Evolutionary conservation across 1,140 invertebrate species (phyloP), one percentile per base, ranked within the genome.

Genomic region (Goniozus legneri): DNA sequence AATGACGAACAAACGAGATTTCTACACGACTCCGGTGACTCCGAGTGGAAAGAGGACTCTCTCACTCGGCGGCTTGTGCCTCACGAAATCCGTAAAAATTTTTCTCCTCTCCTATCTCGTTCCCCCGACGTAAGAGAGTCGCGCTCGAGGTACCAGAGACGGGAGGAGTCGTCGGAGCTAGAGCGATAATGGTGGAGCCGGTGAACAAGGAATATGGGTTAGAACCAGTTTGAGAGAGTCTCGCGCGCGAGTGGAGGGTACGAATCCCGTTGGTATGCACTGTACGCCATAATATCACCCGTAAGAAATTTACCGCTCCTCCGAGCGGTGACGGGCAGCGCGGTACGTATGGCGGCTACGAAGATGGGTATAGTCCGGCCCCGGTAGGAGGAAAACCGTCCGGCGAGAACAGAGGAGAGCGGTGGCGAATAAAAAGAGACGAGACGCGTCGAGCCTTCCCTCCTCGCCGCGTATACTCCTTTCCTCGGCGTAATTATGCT

Each of bases 401-500:
- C 24, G 4, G 24, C 4, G 32, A 39, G 34, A 31, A 13, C 24
- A 44, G 33, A 37, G 33, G 16, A 24, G 22, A n/a, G 36, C 12
- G 32, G 13, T 21, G 20, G 44, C 24, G 33, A n/a, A 34, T 15
- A 48, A 32, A 43, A 32, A 22, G 10, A 39, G 47, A 44, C 34
- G 50, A 21, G 33, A 35, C 41, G 24, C 38, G 31, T 31, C 39
- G 22, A 46, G 44, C 34, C 52, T 59, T 55, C 49, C 53, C 53
- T 60, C 52, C 58, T 39, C 49, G 53, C 52, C n/a, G n/a, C n/a
- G n/a, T n/a, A n/a, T n/a, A n/a, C n/a, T 52, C 46, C 55, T 47
- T 54, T 45, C 54, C 52, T 46, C 52, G 47, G 61, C 58, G 69
- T 64, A 72, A 73, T 73, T 73, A 73, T 73, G 71, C 65, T 72